Conservation (phyloP, 2,888 invertebrate species). For the Lepidocyrtoides sp. region DNA sequence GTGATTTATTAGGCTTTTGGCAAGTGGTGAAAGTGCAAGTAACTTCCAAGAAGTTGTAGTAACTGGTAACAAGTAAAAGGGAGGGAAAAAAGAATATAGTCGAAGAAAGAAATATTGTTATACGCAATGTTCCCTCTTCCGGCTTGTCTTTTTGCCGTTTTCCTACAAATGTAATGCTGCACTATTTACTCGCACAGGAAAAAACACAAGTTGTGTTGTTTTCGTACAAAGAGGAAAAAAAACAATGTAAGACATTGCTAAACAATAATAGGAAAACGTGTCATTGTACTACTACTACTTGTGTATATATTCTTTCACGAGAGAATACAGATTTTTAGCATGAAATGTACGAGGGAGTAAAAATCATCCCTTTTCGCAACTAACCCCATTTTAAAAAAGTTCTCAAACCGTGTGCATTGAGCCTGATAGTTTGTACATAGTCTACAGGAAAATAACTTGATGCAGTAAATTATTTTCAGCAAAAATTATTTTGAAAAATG, state of each 20-base stretch:
- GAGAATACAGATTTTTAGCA: background rate
- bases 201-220: background rate
- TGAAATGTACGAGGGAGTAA: conserved; percentile 37
- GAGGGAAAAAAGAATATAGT: conserved; percentile 56
- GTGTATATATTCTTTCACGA: background rate
- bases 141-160: conserved; percentile 5
- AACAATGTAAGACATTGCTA: background rate
- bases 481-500: conserved; percentile 61
- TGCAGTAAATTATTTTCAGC: conserved; percentile 21
- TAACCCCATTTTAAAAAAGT: conserved; percentile 62
- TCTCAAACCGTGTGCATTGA: background rate
- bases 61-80: conserved; percentile 57
- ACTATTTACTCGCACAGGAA: background rate
- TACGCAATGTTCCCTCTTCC: conserved; percentile 38
- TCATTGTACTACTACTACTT: background rate
- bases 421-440: background rate
- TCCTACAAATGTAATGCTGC: conserved; percentile 20
- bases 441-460: background rate
- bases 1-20: conserved; percentile 79
- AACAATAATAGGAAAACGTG: background rate
- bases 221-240: background rate
- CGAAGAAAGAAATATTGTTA: conserved; percentile 19
- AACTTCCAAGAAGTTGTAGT: conserved; percentile 56
- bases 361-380: conserved; percentile 77
- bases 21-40: conserved; percentile 79